These are phyloP conservation scores for Onychomys torridus DNA, from an alignment of 2,797 vertebrate species.

Conservation along the genomic window DNA sequence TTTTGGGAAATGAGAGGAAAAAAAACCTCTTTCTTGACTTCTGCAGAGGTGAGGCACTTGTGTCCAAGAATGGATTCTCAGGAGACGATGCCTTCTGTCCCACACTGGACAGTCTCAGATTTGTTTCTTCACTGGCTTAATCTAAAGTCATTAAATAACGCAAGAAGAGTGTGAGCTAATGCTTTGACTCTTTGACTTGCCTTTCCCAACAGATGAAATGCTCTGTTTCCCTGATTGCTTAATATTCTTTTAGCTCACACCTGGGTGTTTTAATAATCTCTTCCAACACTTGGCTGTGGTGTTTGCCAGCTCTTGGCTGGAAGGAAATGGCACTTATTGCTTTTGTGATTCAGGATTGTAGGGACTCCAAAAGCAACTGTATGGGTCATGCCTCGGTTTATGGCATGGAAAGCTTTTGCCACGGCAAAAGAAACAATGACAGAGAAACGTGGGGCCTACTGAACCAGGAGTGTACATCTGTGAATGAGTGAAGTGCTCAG, in stretches of 20 bases:
- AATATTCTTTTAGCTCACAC: constrained; percentile 59
- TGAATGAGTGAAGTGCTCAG: neutral
- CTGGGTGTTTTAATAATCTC: constrained; percentile 43
- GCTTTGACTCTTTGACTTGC: neutral
- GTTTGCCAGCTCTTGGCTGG: neutral
- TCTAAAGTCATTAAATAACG: constrained; percentile 50
- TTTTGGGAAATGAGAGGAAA: constrained; percentile 36
- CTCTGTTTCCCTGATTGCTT: constrained; percentile 39
- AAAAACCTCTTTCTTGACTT: neutral
- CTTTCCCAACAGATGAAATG: constrained; percentile 26
- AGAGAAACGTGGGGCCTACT: neutral
- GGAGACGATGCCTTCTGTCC: neutral
- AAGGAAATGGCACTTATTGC: constrained; percentile 7
- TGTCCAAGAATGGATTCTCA: constrained; percentile 1
- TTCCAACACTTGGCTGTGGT: neutral
- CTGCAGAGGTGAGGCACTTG: neutral
- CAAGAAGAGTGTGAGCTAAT: neutral
- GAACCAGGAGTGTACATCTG: neutral
- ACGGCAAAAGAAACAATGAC: neutral
- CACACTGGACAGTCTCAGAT: neutral
- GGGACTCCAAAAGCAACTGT: constrained; percentile 19
- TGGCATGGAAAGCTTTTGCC: constrained; percentile 23
- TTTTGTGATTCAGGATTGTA: constrained; percentile 15
- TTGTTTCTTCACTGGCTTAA: constrained; percentile 39
- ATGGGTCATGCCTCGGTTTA: neutral